Conservation (phyloP, 1,140 invertebrate genomes). For the Seison nebaliae region DNA sequence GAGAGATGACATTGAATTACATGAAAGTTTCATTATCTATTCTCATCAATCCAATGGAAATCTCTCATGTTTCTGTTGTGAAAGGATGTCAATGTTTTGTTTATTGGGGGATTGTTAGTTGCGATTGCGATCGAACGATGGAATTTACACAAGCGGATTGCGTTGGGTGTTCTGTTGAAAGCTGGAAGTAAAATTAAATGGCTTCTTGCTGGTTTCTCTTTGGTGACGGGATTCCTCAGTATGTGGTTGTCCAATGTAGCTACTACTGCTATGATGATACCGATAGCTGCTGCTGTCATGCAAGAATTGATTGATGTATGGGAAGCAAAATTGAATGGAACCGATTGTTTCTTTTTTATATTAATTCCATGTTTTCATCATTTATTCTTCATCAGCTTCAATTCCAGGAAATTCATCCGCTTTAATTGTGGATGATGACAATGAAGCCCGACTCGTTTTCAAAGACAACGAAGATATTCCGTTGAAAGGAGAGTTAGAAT, state of each 20-base stretch:
- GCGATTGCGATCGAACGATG: slow-evolving; percentile 11
- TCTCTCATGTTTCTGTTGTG: background rate
- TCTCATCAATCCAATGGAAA: background rate
- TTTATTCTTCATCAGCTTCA: too few relatives aligned
- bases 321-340: too few relatives aligned
- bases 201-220: slow-evolving; percentile 28
- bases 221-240: slow-evolving; percentile 25
- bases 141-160: slow-evolving; percentile 8
- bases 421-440: too few relatives aligned
- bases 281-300: slow-evolving; percentile 25
- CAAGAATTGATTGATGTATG: too few relatives aligned
- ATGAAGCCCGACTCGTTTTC: too few relatives aligned
- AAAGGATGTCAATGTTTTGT: slow-evolving; percentile 11
- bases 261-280: slow-evolving; percentile 29
- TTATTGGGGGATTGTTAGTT: slow-evolving; percentile 8
- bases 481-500: too few relatives aligned
- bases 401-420: too few relatives aligned
- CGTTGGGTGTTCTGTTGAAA: slow-evolving; percentile 5
- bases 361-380: too few relatives aligned
- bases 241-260: slow-evolving; percentile 32
- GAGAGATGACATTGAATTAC: slow-evolving; percentile 20
- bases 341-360: too few relatives aligned
- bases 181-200: slow-evolving; percentile 11
- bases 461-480: too few relatives aligned
- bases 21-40: slow-evolving; percentile 18